Evolutionary conservation across 2,888 invertebrate species (phyloP), one percentile per base, ranked within the genome.

Genomic region (Hirtodrosophila alboralis): DNA sequence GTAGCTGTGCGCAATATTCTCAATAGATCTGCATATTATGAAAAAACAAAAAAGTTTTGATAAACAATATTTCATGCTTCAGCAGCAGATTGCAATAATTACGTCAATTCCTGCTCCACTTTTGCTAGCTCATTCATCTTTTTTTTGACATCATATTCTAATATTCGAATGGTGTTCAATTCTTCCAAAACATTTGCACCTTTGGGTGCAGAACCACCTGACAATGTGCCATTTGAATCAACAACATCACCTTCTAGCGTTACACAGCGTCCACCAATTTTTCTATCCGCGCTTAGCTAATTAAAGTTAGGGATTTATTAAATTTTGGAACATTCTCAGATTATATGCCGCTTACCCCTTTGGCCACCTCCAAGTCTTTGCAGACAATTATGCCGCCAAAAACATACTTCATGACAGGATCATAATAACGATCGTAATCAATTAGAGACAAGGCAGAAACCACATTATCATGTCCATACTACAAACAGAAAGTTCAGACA

Each of bases 181-280:
- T 93, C 92, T 12, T 92, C 81, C 18, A 95, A 90, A 61, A 94
- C 88, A 10, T 94, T 93, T 0, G 91, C 91, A 1, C 92, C 93
- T 90, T 92, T 93, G 4, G 92, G 92, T 31, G 92, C 88, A 0
- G 95, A 93, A 88, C 99, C 99, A 84, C 99, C 99, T 51, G 96
- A 94, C 27, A 99, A 92, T 6, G 95, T 95, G 77, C 99, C 99
- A 44, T 94, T 92, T 0, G 99, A 98, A 91, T 98, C 97, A 73
- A 95, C 95, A 27, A 95, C 94, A 89, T 99, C 98, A 0, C 99
- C 99, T 72, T 96, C 97, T 3, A 97, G 90, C 1, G 99, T 98
- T 14, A 99, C 96, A 85, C 94, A 93, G 64, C 94, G 93, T 28
- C 92, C 93, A 74, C 91, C 91, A 57, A 96, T 93, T 40, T 91